Evolutionary conservation across 2,113 vertebrate species (phyloP).

Genomic region (Arizona elegans): DNA sequence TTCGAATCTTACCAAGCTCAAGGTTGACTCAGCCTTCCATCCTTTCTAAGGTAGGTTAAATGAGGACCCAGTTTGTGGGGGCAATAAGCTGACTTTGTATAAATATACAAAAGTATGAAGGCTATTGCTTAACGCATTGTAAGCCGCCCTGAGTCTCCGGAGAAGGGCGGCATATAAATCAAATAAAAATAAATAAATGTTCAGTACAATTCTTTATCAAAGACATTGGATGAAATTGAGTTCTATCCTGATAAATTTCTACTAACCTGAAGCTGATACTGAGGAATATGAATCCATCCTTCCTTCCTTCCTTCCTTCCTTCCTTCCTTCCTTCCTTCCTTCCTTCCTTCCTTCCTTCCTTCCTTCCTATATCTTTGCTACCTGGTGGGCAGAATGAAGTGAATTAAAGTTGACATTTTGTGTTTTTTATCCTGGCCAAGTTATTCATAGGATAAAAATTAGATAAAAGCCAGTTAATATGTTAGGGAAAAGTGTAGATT

Average conservation of each 20-base stretch:
- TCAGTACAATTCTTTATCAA: neutral
- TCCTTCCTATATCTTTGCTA: neutral
- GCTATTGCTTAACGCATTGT: too few species aligned
- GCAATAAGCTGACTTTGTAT: too few species aligned
- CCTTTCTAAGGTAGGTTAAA: too few species aligned
- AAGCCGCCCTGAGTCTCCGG: too few species aligned
- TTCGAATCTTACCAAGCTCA: too few species aligned
- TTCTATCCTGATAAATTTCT: neutral
- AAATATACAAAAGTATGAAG: too few species aligned
- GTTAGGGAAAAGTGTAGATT: neutral
- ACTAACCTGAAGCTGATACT: neutral
- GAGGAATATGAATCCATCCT: neutral
- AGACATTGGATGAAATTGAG: neutral
- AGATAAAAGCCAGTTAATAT: neutral
- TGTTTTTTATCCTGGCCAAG: neutral
- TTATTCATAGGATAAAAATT: neutral
- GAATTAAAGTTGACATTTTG: neutral
- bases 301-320: neutral
- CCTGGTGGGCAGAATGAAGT: neutral
- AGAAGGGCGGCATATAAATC: too few species aligned
- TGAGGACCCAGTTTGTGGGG: too few species aligned
- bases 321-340: neutral
- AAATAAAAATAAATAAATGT: neutral
- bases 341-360: neutral
- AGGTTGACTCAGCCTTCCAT: too few species aligned